phyloP scores from a whole-genome alignment of 2,888 invertebrate genomes.

The Hypena proboscidalis region DNA sequence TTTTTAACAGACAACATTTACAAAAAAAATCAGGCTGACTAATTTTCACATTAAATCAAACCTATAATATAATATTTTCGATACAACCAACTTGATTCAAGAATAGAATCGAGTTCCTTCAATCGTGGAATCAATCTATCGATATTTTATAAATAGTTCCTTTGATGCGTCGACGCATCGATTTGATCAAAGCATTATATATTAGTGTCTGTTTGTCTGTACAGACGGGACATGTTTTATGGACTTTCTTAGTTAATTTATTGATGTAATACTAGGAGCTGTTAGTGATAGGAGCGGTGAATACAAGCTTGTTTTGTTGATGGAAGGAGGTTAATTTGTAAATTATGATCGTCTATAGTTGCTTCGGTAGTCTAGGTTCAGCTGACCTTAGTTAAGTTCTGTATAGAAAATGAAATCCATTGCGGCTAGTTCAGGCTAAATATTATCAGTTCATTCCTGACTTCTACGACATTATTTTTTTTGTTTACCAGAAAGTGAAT shows the following conservation, averaged over 20 bases:
- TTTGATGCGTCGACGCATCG: conserved; percentile 61
- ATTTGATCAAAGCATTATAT: conserved; percentile 61
- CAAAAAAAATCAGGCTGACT: no score
- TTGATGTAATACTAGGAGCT: conserved; percentile 34
- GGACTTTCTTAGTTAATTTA: conserved; percentile 51
- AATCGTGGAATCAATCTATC: conserved; percentile 61
- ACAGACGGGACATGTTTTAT: conserved; percentile 50
- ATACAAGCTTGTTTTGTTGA: neutral
- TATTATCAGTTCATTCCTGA: no score
- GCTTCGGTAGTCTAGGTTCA: no score
- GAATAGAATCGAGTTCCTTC: conserved; percentile 45
- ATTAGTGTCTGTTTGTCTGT: conserved; percentile 39
- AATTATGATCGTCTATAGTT: no score
- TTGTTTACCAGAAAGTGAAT: no score
- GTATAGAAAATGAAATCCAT: no score
- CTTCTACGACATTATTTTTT: no score
- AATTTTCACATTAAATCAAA: neutral
- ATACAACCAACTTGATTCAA: conserved; percentile 14
- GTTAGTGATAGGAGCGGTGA: conserved; percentile 4
- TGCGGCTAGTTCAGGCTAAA: no score
- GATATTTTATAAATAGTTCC: conserved; percentile 53
- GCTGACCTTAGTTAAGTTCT: no score
- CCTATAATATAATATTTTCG: conserved; percentile 7
- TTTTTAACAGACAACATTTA: no score
- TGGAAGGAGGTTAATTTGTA: no score